Base-by-base conservation (phyloP, 92 coral and sea anemone species). In the Isaurus tuberculatus region DNA sequence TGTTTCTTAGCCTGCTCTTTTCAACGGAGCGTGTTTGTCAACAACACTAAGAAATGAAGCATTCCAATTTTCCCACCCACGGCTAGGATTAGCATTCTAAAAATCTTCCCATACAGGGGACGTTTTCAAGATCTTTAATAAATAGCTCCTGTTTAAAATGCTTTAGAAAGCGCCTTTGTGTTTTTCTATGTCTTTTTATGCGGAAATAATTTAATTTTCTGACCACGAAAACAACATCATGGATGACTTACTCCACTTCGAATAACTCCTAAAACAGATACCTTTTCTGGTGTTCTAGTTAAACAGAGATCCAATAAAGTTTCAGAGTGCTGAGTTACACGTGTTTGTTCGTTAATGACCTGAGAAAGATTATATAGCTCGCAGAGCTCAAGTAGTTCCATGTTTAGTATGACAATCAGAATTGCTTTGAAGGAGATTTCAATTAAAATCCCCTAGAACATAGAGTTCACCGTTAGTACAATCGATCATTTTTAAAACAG, bases 221-320 rank as follows among this genome's bases (percentile, higher is more conserved):
- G 61, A 72, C 79, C 32, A 46, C 46, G 40, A 25, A 72, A 23
- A 28, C 79, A 25, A 71, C 42, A 71, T 71, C 77, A 7, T 71
- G 77, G 77, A n/a, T 71, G 57, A 43, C 30, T 71, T 7, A 72
- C 46, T 72, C 79, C 79, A 72, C 79, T 72, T 1, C 61, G 60
- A 23, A 46, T 72, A 72, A 72, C 79, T 44, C 79, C 79, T 27
- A 61, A 25, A 40, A 0, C 32, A 72, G 78, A 43, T 10, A 72
- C 34, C 46, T 72, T 72, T 27, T 48, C 79, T 72, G 79, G 79
- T 11, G 79, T 72, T 27, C 61, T 46, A 25, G 79, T 72, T 51
- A 72, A 72, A 72, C 79, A 72, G 32, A 72, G 79, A 46, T 72
- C 40, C 27, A 72, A 8, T 20, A 72, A 72, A 20, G 79, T 72